A percentile compares a stretch with the other conserved stretches of the same genome.
phyloP scores from a whole-genome alignment of 2,888 invertebrate genomes.

The Heliconius ismenius region DNA sequence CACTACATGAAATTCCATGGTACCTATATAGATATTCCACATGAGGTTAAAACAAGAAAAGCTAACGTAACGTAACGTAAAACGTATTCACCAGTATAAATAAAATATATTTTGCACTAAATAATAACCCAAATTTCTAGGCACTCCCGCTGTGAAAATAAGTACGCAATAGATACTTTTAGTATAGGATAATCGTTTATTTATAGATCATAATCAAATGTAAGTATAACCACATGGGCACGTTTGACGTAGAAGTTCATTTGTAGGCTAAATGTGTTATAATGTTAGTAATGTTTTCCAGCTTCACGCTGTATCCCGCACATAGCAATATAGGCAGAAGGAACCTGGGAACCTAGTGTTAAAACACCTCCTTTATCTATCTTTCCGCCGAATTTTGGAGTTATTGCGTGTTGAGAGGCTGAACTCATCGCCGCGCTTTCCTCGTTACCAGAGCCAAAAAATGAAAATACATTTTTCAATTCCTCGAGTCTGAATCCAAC shows the following conservation, averaged over 20 bases:
- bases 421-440: too few species aligned
- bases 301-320: too few species aligned
- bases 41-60: not conserved
- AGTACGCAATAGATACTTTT: slow-evolving; percentile 59
- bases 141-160: slow-evolving; percentile 62
- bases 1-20: not conserved
- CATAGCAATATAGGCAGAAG: too few species aligned
- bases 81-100: not conserved
- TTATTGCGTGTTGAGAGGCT: too few species aligned
- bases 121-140: slow-evolving; percentile 50
- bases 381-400: too few species aligned
- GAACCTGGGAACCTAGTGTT: too few species aligned
- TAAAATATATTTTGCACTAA: not conserved
- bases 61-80: not conserved
- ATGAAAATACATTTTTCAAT: too few species aligned
- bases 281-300: not conserved
- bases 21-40: not conserved
- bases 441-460: too few species aligned
- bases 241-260: slow-evolving; percentile 59
- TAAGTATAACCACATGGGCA: slow-evolving; percentile 65
- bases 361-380: too few species aligned
- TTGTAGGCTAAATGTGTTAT: slow-evolving; percentile 50
- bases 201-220: slow-evolving; percentile 72
- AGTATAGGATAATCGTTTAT: slow-evolving; percentile 66
- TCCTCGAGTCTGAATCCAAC: too few species aligned